Conservation (phyloP, 2,797 vertebrate genomes). For the Dromococcyx pavoninus region DNA sequence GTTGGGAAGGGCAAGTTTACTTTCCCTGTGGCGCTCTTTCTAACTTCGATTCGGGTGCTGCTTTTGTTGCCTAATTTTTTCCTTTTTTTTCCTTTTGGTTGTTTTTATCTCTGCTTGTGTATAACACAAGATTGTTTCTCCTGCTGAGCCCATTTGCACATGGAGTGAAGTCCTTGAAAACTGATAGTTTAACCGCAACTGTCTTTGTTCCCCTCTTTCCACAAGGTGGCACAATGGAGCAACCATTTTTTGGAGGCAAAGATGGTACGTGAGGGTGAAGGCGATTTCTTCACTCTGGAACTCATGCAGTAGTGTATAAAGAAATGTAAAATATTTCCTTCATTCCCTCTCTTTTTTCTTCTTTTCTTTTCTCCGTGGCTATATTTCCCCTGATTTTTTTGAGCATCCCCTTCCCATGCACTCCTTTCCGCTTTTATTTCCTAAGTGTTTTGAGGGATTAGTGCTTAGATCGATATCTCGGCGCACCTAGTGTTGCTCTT, state of each 20-base stretch:
- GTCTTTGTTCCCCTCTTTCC: not conserved
- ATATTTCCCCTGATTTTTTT: not conserved
- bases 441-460: not conserved
- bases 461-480: not conserved
- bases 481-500: not conserved
- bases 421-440: not conserved
- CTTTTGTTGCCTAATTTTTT: not conserved
- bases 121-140: not conserved
- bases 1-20: not conserved
- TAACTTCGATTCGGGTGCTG: not conserved
- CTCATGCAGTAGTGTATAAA: no score
- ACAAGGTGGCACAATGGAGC: not conserved
- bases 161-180: not conserved
- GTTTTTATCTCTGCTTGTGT: not conserved
- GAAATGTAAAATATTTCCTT: not conserved
- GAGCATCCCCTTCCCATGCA: no score
- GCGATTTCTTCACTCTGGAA: not conserved
- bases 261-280: fast-evolving
- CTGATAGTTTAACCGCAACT: not conserved
- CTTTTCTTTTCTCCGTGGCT: not conserved
- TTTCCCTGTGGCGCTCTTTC: not conserved
- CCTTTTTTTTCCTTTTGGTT: not conserved
- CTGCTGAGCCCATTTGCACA: not conserved
- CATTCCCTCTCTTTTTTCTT: not conserved
- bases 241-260: not conserved